phyloP scores from a whole-genome alignment of 2,888 invertebrate species.

The Nesidiocoris tenuis region DNA sequence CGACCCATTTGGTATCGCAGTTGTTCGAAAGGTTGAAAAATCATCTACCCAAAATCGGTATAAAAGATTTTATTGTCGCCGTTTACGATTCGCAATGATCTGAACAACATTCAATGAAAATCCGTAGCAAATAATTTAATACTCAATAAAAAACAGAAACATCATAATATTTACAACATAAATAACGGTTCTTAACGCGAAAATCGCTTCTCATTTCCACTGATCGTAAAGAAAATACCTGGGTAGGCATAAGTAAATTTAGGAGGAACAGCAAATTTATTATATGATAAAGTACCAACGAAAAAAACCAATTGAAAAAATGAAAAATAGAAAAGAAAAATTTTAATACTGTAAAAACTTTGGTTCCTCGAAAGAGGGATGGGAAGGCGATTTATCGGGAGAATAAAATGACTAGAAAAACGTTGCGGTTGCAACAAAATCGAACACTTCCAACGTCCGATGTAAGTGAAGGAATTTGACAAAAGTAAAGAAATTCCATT shows the following conservation, averaged over 20 bases:
- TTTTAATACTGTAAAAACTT: constrained; percentile 34
- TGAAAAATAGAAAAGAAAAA: not conserved
- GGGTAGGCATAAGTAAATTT: not conserved
- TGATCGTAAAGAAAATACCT: not conserved
- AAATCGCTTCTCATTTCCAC: not conserved
- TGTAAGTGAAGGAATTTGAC: too few species aligned
- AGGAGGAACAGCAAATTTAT: not conserved
- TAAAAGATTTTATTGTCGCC: not conserved
- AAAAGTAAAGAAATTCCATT: too few species aligned
- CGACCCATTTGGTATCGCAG: too few species aligned
- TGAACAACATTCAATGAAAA: not conserved
- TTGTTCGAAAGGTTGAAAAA: too few species aligned
- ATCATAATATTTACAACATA: not conserved
- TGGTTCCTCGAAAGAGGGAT: constrained; percentile 31
- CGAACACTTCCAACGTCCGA: too few species aligned
- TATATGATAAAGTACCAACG: not conserved
- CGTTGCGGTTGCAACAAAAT: not conserved
- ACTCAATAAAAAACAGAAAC: not conserved
- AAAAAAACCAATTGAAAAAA: not conserved
- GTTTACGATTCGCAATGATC: not conserved
- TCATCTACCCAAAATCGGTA: too few species aligned
- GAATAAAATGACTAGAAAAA: constrained; percentile 18
- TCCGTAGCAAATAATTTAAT: not conserved
- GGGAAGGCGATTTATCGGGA: not conserved
- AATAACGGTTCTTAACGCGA: not conserved